Base-by-base conservation (phyloP, 2,113 vertebrate species). In the Zonotrichia leucophrys region DNA sequence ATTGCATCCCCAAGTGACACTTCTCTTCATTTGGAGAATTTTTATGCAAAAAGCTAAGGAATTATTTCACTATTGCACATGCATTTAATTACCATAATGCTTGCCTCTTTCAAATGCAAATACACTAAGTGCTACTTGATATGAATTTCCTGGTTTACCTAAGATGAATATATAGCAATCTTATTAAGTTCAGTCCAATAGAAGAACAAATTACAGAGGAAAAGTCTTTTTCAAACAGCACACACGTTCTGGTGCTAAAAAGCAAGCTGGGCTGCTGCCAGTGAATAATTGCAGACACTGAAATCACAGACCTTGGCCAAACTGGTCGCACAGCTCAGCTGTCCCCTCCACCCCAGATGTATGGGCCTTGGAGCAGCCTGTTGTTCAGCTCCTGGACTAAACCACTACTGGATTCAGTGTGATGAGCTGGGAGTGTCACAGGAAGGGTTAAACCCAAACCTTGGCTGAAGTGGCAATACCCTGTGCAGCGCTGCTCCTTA, bases 271-370 rank as follows among this genome's bases (percentile, higher is more conserved):
- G 49, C 33, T 62, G 75, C 52, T 76, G 59, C 49, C 70, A 88
- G 25, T 41, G 46, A 88, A 74, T 90, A 39, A 89, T 4, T 90
- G 80, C 80, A 82, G 83, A 21, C 56, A 81, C 33, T 67, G 64
- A 81, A 89, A 84, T 94, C 60, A 64, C 83, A 83, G 47, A 27
- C 52, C 33, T 85, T 47, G 60, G 63, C 25, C 68, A 83, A 94
- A 95, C 89, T 74, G 59, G 93, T 95, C 91, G 46, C 85, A 75
- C 79, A 81, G 79, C 86, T 92, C 80, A 46, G 60, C 23, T 83
- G 81, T 39, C 69, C 89, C 44, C 83, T 84, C 91, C 80, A 87
- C 91, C 92, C 93, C 20, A 35, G 89, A 91, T 96, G 47, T n/a
- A 23, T 4, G 30, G 47, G 35, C 53, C 75, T 72, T 42, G 25